Base-by-base conservation (phyloP, 2,113 vertebrate species). In the Phalacrocorax aristotelis region DNA sequence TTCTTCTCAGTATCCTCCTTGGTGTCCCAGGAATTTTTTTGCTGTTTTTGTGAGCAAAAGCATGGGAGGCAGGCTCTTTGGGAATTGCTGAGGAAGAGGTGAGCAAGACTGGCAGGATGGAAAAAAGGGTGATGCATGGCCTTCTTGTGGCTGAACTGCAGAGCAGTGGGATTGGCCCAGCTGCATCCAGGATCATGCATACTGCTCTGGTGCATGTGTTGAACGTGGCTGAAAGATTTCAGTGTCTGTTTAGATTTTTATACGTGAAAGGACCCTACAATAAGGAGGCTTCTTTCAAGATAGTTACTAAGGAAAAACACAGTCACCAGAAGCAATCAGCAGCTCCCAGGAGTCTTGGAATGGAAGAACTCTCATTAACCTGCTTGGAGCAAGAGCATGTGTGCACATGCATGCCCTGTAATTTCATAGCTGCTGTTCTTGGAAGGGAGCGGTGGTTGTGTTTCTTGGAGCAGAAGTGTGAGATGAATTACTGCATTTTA, bases 351-450 rank as follows among this genome's bases (percentile, higher is more conserved):
- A 83, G 25, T 76, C 61, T 93, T 48, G 26, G 87, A 57, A 64
- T 57, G 87, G 72, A 93, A 75, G 77, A 95, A 80, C 34, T 94
- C 52, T 86, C 21, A 70, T 93, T 96, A 91, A 85, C 87, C 83
- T 95, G 42, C 77, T 85, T 78, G 89, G 77, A 91, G 66, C 34
- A 74, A 75, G 29, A 65, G 49, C 3, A 0, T 72, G 44, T 52
- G 61, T 82, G 36, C 62, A 65, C 26, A 34, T 51, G 76, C 42
- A 21, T 65, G 57, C 62, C 44, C 76, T 76, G 7, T 79, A 19
- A 54, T 89, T 83, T 81, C 89, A 32, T 75, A 42, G 46, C 76
- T 76, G 62, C 85, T 52, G 32, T 76, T 84, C 65, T 79, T 95
- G 74, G 81, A 92, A 82, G 57, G 44, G 27, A 69, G 30, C 8